Base-by-base conservation (phyloP, 2,888 invertebrate genomes). In the Sepiola atlantica region DNA sequence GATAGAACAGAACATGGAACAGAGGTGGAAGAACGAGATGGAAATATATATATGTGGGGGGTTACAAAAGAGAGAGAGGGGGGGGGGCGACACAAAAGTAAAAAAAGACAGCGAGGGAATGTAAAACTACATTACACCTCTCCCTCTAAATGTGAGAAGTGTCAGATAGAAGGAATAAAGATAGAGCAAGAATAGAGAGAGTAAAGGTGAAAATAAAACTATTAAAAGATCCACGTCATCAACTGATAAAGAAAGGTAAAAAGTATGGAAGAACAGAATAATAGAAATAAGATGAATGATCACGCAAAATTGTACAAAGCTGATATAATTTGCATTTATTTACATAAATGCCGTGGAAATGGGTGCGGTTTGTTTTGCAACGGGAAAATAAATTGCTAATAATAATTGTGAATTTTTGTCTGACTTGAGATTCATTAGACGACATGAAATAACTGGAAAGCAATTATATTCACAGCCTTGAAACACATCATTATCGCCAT, bases 261-360 rank as follows among this genome's bases (percentile, higher is more conserved):
- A 10, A 61, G 61, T 61, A 61, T 28, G 8, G 12, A 77, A n/a
- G 1, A 77, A 77, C 16, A 77, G 14, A 14, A 77, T 45, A 8
- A 45, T 45, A 45, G 2, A 45, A 45, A 45, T 45, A 45, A 45
- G 45, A 45, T 4, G 45, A 45, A 45, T 8, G 45, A 45, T 45
- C 45, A 45, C 45, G 45, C 45, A 45, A 45, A 45, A 45, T 45
- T 2, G 45, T 45, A 2, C 4, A 45, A 77, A 77, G 77, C 14
- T n/a, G 77, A 77, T 77, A n/a, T 32, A 24, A n/a, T 77, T 77
- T 77, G 77, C 77, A 77, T 77, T 77, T 77, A 77, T 77, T 77
- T 77, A 77, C 77, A 32, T 77, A 77, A 32, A 45, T 45, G 45
- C 77, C n/a, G 14, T 77, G n/a, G 18, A 77, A 77, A n/a, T 77